Percentiles rank a stretch among this genome's conserved stretches.
phyloP scores from a whole-genome alignment of 2,113 vertebrate species.

The Perca fluviatilis region DNA sequence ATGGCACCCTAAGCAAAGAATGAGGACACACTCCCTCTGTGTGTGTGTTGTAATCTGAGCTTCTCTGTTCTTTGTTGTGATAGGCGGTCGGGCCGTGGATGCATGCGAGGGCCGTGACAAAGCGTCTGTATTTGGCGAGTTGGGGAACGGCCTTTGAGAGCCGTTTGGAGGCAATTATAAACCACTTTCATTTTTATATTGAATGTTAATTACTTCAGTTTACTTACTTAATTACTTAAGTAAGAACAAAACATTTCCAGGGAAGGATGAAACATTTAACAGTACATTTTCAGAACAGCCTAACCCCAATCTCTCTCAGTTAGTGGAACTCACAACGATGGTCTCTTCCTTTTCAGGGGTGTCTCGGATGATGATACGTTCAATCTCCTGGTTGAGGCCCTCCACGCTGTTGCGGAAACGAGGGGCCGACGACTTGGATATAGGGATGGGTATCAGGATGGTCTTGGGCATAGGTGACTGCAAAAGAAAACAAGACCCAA shows the following conservation, averaged over 20 bases:
- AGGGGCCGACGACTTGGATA: constrained; percentile 93
- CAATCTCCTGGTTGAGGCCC: constrained; percentile 98
- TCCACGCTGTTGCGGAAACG: constrained; percentile 98
- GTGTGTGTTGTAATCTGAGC: too few species aligned
- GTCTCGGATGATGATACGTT: constrained; percentile 97
- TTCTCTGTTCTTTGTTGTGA: too few species aligned
- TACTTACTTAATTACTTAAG: too few species aligned
- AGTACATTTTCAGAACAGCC: background rate
- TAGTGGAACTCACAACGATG: constrained; percentile 89
- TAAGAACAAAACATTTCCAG: background rate
- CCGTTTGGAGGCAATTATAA: too few species aligned
- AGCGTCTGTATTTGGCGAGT: too few species aligned
- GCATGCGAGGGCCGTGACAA: too few species aligned
- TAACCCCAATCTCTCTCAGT: background rate
- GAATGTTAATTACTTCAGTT: background rate
- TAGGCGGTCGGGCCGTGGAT: too few species aligned
- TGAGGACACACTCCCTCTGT: too few species aligned
- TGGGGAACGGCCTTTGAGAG: too few species aligned
- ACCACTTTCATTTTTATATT: too few species aligned
- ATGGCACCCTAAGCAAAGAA: too few species aligned
- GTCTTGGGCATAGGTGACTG: constrained; percentile 96
- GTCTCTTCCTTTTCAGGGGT: constrained; percentile 95
- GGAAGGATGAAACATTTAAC: background rate
- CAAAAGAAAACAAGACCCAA: constrained; percentile 17
- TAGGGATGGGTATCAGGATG: constrained; percentile 94